A percentile compares a stretch with the other conserved stretches of the same genome.
phyloP scores from a whole-genome alignment of 2,888 invertebrate species.

The Amphipoea oculea region DNA sequence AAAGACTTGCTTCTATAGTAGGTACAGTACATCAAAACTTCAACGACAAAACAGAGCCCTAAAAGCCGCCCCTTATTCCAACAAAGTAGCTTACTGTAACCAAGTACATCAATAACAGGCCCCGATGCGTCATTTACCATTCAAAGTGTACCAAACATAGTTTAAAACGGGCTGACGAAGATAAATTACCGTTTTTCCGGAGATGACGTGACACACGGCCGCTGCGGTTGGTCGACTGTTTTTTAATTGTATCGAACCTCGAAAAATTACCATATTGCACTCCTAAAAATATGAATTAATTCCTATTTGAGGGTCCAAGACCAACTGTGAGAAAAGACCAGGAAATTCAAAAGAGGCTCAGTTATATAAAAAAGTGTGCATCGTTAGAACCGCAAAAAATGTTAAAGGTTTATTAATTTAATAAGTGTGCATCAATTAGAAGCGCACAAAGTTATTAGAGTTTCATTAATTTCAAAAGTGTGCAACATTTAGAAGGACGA shows the following conservation, averaged over 20 bases:
- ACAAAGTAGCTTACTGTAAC: conserved; percentile 19
- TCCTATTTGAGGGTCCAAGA: neutral
- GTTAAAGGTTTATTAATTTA: too few species aligned
- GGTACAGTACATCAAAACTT: neutral
- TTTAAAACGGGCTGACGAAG: conserved; percentile 69
- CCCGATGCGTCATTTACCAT: conserved; percentile 60
- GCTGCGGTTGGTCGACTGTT: conserved; percentile 4
- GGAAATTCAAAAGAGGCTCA: neutral
- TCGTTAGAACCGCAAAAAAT: too few species aligned
- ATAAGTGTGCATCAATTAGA: neutral
- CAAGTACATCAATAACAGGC: conserved; percentile 59
- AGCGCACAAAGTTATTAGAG: too few species aligned
- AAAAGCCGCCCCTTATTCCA: neutral
- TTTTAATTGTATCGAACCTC: neutral
- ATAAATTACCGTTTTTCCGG: conserved; percentile 62
- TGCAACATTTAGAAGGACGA: neutral
- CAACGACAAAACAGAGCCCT: neutral
- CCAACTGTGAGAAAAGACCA: neutral
- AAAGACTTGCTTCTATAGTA: too few species aligned
- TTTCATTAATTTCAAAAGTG: neutral
- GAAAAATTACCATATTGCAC: neutral
- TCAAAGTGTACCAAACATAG: conserved; percentile 53
- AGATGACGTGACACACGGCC: conserved; percentile 54
- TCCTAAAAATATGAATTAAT: neutral
- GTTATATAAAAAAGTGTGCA: too few species aligned